Conservation (phyloP, 2,888 invertebrate genomes). For the Caenorhabditis panamensis region DNA sequence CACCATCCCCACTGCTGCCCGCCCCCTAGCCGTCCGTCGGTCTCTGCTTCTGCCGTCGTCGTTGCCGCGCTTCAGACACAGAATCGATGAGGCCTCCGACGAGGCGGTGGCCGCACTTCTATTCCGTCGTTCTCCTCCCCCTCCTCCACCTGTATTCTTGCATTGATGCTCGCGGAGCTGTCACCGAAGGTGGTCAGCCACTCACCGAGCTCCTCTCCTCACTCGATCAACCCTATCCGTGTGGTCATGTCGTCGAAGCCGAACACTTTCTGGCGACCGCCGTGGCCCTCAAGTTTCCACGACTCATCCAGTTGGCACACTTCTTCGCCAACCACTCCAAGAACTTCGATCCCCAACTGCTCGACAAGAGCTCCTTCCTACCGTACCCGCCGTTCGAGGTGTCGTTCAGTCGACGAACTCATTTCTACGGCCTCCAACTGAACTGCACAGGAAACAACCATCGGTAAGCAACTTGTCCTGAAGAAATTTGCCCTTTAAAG, state of each 20-base stretch:
- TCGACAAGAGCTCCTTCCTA: constrained; percentile 50
- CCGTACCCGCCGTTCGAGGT: constrained; percentile 52
- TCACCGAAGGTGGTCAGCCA: constrained; percentile 37
- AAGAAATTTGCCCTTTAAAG: not conserved
- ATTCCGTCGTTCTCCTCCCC: constrained; percentile 4
- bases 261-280: constrained; percentile 60
- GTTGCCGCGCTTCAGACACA: constrained; percentile 10
- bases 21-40: constrained; percentile 2
- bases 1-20: not conserved
- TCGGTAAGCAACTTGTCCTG: constrained; percentile 25
- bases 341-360: constrained; percentile 46
- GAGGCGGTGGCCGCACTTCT: constrained; percentile 29
- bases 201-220: constrained; percentile 50
- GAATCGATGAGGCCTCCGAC: constrained; percentile 61
- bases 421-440: constrained; percentile 57
- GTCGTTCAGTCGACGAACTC: constrained; percentile 31
- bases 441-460: constrained; percentile 50
- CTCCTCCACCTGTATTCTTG: not conserved
- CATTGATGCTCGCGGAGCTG: constrained; percentile 8
- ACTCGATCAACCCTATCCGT: constrained; percentile 57
- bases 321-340: constrained; percentile 68
- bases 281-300: constrained; percentile 57
- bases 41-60: constrained; percentile 4
- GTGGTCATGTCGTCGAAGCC: constrained; percentile 65
- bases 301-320: constrained; percentile 61